Percentiles rank a stretch among this genome's conserved stretches.
Conservation (phyloP, 2,113 vertebrate genomes). For the Megalops atlanticus region DNA sequence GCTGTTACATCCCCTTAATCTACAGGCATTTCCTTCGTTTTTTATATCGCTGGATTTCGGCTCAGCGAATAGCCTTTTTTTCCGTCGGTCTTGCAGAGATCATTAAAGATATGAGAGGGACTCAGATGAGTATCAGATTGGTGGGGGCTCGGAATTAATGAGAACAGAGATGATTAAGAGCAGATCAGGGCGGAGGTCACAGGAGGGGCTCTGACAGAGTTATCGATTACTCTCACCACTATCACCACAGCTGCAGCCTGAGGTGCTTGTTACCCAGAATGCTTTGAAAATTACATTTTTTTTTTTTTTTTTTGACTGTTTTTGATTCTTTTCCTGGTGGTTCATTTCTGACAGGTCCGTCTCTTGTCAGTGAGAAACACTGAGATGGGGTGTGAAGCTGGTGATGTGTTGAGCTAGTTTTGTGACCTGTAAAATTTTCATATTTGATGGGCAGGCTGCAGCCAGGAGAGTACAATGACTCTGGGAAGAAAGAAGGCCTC, state of each 20-base stretch:
- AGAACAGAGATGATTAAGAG: background rate
- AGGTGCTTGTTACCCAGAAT: background rate
- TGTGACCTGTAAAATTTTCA: background rate
- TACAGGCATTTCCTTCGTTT: background rate
- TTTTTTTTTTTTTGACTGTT: too few species aligned
- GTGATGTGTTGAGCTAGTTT: background rate
- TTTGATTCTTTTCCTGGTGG: too few species aligned
- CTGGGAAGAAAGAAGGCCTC: too few species aligned
- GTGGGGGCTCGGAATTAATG: background rate
- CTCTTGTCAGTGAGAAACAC: too few species aligned
- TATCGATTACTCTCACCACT: background rate
- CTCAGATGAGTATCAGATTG: background rate
- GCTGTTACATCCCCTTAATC: constrained; percentile 1
- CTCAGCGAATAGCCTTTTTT: background rate
- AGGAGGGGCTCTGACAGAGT: background rate
- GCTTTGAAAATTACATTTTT: background rate
- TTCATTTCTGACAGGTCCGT: too few species aligned
- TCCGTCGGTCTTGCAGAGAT: background rate
- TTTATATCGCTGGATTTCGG: background rate
- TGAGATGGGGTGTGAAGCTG: background rate
- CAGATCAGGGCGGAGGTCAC: background rate
- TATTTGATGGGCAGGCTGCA: background rate
- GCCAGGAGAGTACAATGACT: background rate
- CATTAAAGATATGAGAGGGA: background rate
- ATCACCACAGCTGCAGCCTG: background rate